These are phyloP conservation scores for Lamproptera curius DNA, from an alignment of 2,888 invertebrate genomes.

Conservation along the genomic window DNA sequence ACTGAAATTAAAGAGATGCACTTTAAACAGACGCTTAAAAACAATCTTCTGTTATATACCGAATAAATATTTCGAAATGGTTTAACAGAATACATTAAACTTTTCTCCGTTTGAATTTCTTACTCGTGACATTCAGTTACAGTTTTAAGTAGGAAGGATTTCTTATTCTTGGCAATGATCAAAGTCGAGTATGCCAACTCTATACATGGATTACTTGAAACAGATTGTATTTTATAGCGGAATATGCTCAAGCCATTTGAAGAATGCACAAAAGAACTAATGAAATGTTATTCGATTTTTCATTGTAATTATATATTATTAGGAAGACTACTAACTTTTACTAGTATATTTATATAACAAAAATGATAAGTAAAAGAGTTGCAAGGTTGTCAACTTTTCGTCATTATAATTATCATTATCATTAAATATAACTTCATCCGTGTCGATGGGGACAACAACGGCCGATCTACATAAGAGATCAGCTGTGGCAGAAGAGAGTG, in stretches of 20 bases:
- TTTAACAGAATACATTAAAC: not conserved
- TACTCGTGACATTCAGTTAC: constrained; percentile 15
- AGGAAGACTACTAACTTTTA: too few species aligned
- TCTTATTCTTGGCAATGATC: constrained; percentile 19
- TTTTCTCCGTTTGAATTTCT: constrained; percentile 1
- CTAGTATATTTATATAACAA: too few species aligned
- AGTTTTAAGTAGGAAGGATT: constrained; percentile 13
- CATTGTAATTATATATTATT: too few species aligned
- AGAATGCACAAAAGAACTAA: too few species aligned
- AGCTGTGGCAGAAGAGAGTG: too few species aligned
- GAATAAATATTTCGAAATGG: not conserved
- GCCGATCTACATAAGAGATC: too few species aligned
- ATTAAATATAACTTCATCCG: too few species aligned
- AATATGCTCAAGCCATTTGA: constrained; percentile 7
- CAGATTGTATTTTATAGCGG: constrained; percentile 6
- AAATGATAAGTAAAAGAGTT: too few species aligned
- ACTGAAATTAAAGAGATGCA: not conserved
- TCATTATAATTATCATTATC: too few species aligned
- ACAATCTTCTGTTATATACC: not conserved
- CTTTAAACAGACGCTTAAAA: not conserved
- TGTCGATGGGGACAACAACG: too few species aligned
- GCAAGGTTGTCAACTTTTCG: too few species aligned
- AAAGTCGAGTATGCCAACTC: constrained; percentile 17
- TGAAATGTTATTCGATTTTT: too few species aligned
- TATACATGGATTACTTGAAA: constrained; percentile 16